phyloP scores from a whole-genome alignment of 2,888 invertebrate genomes.

The Myathropa florea region DNA sequence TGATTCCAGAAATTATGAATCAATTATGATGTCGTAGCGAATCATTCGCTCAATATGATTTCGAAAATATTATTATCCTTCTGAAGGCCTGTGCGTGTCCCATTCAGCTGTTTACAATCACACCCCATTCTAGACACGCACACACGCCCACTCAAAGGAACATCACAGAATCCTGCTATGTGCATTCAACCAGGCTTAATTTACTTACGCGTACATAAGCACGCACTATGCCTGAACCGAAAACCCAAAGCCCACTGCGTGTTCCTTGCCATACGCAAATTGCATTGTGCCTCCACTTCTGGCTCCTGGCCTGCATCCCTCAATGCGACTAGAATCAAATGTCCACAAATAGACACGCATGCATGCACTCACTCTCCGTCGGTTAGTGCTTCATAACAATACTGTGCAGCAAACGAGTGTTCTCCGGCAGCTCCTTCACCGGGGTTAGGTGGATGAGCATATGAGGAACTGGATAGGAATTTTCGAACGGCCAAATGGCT shows the following conservation, averaged over 20 bases:
- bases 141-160: neutral
- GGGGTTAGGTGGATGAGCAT: neutral
- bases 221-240: neutral
- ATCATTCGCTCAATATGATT: neutral
- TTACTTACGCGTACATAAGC: neutral
- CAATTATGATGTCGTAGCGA: neutral
- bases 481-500: neutral
- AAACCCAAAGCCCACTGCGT: neutral
- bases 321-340: slow-evolving; percentile 10
- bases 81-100: neutral
- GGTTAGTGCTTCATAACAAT: neutral
- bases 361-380: neutral
- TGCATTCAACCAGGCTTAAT: neutral
- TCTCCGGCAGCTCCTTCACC: neutral
- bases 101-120: neutral
- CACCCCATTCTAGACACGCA: neutral
- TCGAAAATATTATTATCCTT: neutral
- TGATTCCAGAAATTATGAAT: neutral
- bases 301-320: neutral
- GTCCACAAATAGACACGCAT: slow-evolving; percentile 9
- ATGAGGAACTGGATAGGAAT: neutral
- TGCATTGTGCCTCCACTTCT: slow-evolving; percentile 12
- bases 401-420: too few species aligned
- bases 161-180: neutral
- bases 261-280: neutral